These are phyloP conservation scores for Trichopria drosophilae DNA, from an alignment of 2,888 invertebrate species.

Conservation along the genomic window DNA sequence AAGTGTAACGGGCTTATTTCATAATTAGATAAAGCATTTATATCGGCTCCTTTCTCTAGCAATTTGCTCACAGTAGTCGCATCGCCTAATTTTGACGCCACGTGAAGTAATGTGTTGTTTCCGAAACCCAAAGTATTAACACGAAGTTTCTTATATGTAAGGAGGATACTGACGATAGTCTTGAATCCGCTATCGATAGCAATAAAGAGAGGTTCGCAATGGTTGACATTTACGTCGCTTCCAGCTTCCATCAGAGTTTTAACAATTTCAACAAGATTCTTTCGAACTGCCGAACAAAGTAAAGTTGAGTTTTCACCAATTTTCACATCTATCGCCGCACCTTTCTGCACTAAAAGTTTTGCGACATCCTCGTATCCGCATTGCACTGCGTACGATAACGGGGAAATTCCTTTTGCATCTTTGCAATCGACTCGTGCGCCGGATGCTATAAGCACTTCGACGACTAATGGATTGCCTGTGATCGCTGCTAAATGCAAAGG, in stretches of 20 bases:
- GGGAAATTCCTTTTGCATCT: slow-evolving; percentile 2
- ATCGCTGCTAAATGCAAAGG: slow-evolving; percentile 15
- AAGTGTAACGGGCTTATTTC: slow-evolving; percentile 32
- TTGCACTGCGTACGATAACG: slow-evolving; percentile 15
- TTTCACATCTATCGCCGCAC: slow-evolving; percentile 28
- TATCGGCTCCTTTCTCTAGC: slow-evolving; percentile 15
- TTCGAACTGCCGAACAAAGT: slow-evolving; percentile 28
- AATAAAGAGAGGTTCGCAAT: too few relatives aligned
- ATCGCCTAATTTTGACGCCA: slow-evolving; percentile 28
- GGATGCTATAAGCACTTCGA: background rate
- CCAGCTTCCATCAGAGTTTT: slow-evolving; percentile 26
- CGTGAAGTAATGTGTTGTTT: slow-evolving; percentile 3
- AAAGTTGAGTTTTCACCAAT: slow-evolving; percentile 12
- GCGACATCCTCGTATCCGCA: slow-evolving; percentile 10
- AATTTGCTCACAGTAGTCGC: slow-evolving; percentile 30
- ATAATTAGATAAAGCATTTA: slow-evolving; percentile 6
- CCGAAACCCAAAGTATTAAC: slow-evolving; percentile 1
- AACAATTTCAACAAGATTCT: slow-evolving; percentile 25
- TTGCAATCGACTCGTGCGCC: slow-evolving; percentile 4
- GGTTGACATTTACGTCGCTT: slow-evolving; percentile 23
- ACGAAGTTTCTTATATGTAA: slow-evolving; percentile 19
- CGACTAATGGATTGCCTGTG: background rate
- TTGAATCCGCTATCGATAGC: too few relatives aligned
- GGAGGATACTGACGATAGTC: too few relatives aligned
- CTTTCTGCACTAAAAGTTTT: slow-evolving; percentile 11